A percentile compares a stretch with the other conserved stretches of the same genome.
phyloP scores from a whole-genome alignment of 2,888 invertebrate species.

The Ceriagrion tenellum region DNA sequence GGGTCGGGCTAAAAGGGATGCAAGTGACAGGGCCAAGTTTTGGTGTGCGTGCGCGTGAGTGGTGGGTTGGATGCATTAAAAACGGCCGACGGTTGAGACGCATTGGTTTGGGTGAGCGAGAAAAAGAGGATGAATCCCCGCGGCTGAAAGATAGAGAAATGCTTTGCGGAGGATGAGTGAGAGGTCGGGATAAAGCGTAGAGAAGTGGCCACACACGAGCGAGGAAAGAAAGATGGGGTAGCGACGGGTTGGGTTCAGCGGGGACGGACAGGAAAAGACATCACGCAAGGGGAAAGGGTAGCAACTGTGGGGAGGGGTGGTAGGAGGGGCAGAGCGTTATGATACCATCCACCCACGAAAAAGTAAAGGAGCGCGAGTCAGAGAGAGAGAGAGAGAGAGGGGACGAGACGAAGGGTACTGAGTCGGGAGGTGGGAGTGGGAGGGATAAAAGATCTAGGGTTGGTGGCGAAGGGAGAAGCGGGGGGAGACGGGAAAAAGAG shows the following conservation, averaged over 20 bases:
- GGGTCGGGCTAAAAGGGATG: background rate
- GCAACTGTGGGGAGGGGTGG: too few species aligned
- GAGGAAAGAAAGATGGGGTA: background rate
- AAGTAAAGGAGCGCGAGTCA: background rate
- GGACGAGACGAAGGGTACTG: background rate
- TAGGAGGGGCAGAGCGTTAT: background rate
- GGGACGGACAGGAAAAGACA: background rate
- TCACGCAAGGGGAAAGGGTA: background rate
- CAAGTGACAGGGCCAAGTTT: background rate
- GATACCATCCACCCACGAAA: background rate
- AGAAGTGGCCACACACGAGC: background rate
- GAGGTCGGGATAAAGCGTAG: conserved; percentile 8
- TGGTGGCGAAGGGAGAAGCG: background rate
- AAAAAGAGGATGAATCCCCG: background rate
- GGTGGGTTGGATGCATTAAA: background rate
- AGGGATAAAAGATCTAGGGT: background rate
- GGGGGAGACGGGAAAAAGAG: background rate
- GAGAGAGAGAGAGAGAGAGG: background rate
- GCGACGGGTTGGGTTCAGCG: background rate
- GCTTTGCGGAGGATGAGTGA: background rate
- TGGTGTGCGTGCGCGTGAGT: background rate
- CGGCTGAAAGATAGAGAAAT: background rate
- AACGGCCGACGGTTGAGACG: background rate
- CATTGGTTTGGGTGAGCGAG: background rate
- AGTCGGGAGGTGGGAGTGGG: background rate